Evolutionary conservation across 1,140 invertebrate species (phyloP).

Genomic region (Drosophila fuyamai): DNA sequence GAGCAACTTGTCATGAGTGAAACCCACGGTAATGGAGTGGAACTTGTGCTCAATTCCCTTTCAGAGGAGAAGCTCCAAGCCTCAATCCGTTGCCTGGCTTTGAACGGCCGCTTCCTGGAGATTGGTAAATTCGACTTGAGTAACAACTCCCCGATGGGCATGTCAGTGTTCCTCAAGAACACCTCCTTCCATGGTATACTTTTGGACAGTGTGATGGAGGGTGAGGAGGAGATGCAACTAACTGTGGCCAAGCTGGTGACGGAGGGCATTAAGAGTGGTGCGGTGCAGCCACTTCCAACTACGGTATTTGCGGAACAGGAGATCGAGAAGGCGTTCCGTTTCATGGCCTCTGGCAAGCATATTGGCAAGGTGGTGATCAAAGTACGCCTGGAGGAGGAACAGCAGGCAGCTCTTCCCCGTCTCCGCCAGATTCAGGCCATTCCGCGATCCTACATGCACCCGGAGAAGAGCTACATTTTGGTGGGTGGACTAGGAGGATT

Average conservation of each 20-base stretch:
- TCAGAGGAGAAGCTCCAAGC: conserved; percentile 97
- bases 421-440: conserved; percentile 89
- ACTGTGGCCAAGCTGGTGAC: conserved; percentile 90
- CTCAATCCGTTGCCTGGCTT: conserved; percentile 94
- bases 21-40: conserved; percentile 94
- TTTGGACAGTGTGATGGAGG: conserved; percentile 92
- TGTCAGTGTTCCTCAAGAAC: conserved; percentile 98
- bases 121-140: conserved; percentile 98
- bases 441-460: conserved; percentile 94
- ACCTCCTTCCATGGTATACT: conserved; percentile 98
- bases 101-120: conserved; percentile 97
- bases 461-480: conserved; percentile 94
- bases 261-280: conserved; percentile 93
- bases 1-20: conserved; percentile 93
- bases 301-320: conserved; percentile 94
- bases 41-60: conserved; percentile 96
- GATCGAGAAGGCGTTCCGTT: conserved; percentile 96
- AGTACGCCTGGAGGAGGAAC: conserved; percentile 91
- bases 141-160: conserved; percentile 94
- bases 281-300: conserved; percentile 92
- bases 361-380: conserved; percentile 98
- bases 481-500: conserved; percentile 97
- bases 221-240: conserved; percentile 88
- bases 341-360: conserved; percentile 98
- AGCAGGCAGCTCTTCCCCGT: conserved; percentile 84